Base-by-base conservation (phyloP, 2,113 vertebrate species). In the Anoura caudifer region DNA sequence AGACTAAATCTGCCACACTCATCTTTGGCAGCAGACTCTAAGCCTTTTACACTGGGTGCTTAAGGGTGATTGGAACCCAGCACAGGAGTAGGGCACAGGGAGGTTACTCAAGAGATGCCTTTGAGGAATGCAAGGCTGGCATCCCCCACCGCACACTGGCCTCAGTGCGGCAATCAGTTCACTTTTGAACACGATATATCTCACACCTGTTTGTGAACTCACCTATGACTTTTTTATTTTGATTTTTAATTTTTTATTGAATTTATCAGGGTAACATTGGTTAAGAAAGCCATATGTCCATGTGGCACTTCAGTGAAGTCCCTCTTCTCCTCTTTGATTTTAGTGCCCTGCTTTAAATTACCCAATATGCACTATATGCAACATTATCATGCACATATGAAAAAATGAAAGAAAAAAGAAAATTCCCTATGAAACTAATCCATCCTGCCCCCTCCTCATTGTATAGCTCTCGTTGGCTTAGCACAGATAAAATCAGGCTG, bases 401-500 rank as follows among this genome's bases (percentile, higher is more conserved):
- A 26, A 26, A 36, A 41, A 59, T 72, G n/a, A 75, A 15, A 26
- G 28, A 31, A 4, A 26, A 84, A 61, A 88, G 4, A 33, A 61
- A 73, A 86, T 59, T 33, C 3, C 14, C 84, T 24, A 36, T 61
- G 33, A 90, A 91, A 69, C 5, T 31, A 65, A 67, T 36, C 7
- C 4, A n/a, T 50, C 2, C 15, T 77, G 26, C 3, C 2, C 20
- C 0, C 0, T 47, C 4, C 14, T 95, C 14, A 28, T 26, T 85
- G 54, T 56, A 56, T 45, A 5, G 70, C 5, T 88, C 9, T 79
- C 9, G 28, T 24, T 75, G 31, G 3, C n/a, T 69, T 28, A 76
- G 7, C 43, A 52, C 56, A 33, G 22, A 52, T 38, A 73, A 85
- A 76, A 84, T 45, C 16, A 63, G 12, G 24, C 24, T 75, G 3